These are phyloP conservation scores for Globicephala melas DNA, from an alignment of 2,113 vertebrate species.

Conservation along the genomic window DNA sequence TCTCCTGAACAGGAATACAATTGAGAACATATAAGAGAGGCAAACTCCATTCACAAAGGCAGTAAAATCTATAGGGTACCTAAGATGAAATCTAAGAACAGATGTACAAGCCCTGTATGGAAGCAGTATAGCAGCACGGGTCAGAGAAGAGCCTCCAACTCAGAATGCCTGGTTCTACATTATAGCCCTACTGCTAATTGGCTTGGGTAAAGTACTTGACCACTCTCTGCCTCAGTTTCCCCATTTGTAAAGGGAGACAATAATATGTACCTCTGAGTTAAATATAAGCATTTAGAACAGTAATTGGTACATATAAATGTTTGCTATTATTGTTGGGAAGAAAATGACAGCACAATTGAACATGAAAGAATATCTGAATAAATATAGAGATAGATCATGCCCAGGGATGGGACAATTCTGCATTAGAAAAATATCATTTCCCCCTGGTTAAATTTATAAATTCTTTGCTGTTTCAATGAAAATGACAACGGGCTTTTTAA, in stretches of 20 bases:
- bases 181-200: background rate
- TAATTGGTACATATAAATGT: background rate
- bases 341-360: background rate
- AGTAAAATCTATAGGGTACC: background rate
- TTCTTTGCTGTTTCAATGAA: background rate
- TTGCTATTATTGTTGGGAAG: background rate
- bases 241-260: background rate
- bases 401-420: no score
- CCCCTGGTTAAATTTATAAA: background rate
- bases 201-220: background rate
- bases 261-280: background rate
- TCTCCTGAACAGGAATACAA: background rate
- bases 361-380: background rate
- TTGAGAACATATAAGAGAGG: background rate
- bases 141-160: no score
- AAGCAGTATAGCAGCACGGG: fast-evolving
- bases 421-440: background rate
- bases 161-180: background rate
- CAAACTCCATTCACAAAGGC: background rate
- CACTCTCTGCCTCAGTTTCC: background rate
- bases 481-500: background rate
- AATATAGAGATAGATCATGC: background rate
- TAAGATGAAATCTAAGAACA: background rate
- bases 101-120: no score
- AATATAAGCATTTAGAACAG: background rate